These are phyloP conservation scores for Poecilobothrus nobilitatus DNA, from an alignment of 2,888 invertebrate species.

Conservation along the genomic window DNA sequence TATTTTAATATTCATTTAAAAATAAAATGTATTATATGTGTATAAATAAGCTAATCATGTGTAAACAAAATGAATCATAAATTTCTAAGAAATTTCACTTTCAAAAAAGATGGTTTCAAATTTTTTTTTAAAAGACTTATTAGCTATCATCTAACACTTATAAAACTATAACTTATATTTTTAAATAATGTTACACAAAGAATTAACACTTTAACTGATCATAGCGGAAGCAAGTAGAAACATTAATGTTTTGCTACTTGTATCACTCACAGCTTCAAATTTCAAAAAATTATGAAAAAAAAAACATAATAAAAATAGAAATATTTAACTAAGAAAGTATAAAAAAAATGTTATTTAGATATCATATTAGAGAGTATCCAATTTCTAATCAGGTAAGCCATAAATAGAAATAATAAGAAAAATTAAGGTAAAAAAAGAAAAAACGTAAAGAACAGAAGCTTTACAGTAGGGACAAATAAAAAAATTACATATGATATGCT, in stretches of 20 bases:
- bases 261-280: not conserved
- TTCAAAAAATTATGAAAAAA: not conserved
- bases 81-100: not conserved
- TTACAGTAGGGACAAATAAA: not conserved
- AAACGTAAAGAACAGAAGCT: not conserved
- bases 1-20: too few species aligned
- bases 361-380: not conserved
- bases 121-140: not conserved
- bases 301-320: too few species aligned
- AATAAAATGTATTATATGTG: too few species aligned
- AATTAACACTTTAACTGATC: slow-evolving; percentile 1
- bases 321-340: too few species aligned
- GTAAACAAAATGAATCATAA: too few species aligned
- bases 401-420: not conserved
- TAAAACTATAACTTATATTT: not conserved
- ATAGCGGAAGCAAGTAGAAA: not conserved
- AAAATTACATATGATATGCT: not conserved
- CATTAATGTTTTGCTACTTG: not conserved
- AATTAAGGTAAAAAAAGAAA: too few species aligned
- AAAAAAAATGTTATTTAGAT: too few species aligned
- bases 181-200: not conserved
- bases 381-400: not conserved
- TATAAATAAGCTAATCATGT: too few species aligned
- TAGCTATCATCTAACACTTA: not conserved
- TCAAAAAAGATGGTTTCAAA: not conserved